phyloP scores from a whole-genome alignment of 2,888 invertebrate species.

The Dascillus cervinus region DNA sequence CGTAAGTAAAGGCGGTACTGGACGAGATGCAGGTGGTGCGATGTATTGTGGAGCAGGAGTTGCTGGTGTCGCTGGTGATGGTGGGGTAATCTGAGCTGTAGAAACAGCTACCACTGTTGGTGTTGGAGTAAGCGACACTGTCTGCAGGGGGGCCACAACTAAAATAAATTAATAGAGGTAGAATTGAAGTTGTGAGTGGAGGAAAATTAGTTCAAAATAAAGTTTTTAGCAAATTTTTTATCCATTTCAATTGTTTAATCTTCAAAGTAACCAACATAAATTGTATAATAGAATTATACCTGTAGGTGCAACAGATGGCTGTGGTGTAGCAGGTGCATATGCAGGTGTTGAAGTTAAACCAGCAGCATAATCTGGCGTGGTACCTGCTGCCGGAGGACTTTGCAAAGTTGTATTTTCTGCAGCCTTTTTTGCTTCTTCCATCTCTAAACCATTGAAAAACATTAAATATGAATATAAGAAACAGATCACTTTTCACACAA shows the following conservation, averaged over 20 bases:
- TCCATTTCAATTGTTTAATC: background rate
- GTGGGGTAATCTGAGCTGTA: slow-evolving; percentile 11
- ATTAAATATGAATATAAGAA: slow-evolving; percentile 6
- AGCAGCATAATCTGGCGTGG: slow-evolving; percentile 78
- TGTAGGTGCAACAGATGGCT: slow-evolving; percentile 31
- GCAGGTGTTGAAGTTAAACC: slow-evolving; percentile 57
- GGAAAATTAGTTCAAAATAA: slow-evolving; percentile 24
- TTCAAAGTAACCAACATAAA: background rate
- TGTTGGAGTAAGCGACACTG: slow-evolving; percentile 20
- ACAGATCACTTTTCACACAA: no score
- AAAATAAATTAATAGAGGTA: slow-evolving; percentile 8
- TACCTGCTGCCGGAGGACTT: slow-evolving; percentile 31
- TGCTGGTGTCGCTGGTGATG: slow-evolving; percentile 18
- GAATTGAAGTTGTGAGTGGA: slow-evolving; percentile 16
- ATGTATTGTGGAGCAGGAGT: slow-evolving; percentile 24
- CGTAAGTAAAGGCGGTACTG: slow-evolving; percentile 36
- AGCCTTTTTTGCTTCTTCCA: slow-evolving; percentile 59
- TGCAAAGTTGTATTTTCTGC: slow-evolving; percentile 42
- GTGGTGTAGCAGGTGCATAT: slow-evolving; percentile 40
- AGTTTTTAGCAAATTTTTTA: slow-evolving; percentile 1
- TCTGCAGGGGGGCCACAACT: slow-evolving; percentile 28
- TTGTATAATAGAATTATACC: slow-evolving; percentile 17
- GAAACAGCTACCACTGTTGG: background rate
- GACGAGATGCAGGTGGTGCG: slow-evolving; percentile 28
- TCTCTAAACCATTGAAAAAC: slow-evolving; percentile 47